phyloP scores from a whole-genome alignment of 2,888 invertebrate genomes.

The Eurois occulta region DNA sequence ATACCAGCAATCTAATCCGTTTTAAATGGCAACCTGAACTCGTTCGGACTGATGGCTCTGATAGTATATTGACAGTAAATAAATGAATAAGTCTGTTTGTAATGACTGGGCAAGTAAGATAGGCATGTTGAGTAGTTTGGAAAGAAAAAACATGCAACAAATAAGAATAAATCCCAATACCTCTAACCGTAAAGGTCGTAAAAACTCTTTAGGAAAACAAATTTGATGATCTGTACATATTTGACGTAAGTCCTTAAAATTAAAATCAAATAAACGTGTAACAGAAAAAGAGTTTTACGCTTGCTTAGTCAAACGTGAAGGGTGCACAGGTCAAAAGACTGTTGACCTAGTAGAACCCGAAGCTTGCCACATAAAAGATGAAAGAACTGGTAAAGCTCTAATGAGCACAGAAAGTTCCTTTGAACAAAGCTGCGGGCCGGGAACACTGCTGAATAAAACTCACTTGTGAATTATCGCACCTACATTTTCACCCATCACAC shows the following conservation, averaged over 20 bases:
- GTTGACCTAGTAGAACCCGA: constrained; percentile 15
- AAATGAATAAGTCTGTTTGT: constrained; percentile 21
- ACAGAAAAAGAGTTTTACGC: neutral
- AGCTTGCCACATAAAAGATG: constrained; percentile 20
- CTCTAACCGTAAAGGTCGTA: neutral
- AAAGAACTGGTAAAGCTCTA: constrained; percentile 35
- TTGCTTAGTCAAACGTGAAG: constrained; percentile 17
- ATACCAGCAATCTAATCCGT: constrained; percentile 42
- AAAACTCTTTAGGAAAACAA: neutral
- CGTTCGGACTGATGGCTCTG: constrained; percentile 34
- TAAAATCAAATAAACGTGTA: neutral
- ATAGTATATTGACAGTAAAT: constrained; percentile 45
- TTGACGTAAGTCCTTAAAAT: neutral
- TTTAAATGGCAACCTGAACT: constrained; percentile 50
- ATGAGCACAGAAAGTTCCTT: constrained; percentile 42
- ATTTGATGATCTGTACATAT: neutral
- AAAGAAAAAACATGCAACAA: neutral
- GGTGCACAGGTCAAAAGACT: constrained; percentile 21
- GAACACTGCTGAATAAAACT: constrained; percentile 38
- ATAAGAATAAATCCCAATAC: neutral
- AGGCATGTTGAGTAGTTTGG: too few relatives aligned
- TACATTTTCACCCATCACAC: constrained; percentile 59
- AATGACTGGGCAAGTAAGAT: neutral
- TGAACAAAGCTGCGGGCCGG: constrained; percentile 6
- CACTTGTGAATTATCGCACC: constrained; percentile 46